Conservation (phyloP, 2,888 invertebrate genomes). For the Drosophila lacicola region DNA sequence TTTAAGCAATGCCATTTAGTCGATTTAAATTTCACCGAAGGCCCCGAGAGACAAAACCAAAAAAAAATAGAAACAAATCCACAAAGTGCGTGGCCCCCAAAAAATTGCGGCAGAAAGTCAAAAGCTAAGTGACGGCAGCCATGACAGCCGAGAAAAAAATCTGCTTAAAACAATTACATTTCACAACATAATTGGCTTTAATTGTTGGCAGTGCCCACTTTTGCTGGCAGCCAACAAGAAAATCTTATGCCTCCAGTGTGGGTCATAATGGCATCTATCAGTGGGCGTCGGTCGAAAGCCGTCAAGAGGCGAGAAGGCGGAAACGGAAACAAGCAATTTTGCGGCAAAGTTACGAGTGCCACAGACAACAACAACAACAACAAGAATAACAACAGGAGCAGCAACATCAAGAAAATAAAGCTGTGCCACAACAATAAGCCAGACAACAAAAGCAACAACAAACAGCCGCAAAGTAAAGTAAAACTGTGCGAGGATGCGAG, state of each 20-base stretch:
- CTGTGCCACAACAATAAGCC: slow-evolving; percentile 61
- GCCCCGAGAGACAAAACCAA: neutral
- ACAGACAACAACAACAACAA: slow-evolving; percentile 57
- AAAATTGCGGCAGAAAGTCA: slow-evolving; percentile 13
- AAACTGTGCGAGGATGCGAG: slow-evolving; percentile 38
- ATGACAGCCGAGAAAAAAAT: slow-evolving; percentile 55
- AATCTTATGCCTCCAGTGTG: slow-evolving; percentile 69
- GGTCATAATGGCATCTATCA: slow-evolving; percentile 83
- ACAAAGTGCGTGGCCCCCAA: slow-evolving; percentile 12
- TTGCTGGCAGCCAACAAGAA: slow-evolving; percentile 47
- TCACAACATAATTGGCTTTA: slow-evolving; percentile 83
- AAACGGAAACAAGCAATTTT: slow-evolving; percentile 84
- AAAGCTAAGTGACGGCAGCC: slow-evolving; percentile 28
- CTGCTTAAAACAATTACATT: slow-evolving; percentile 82
- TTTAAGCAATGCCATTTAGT: slow-evolving; percentile 52
- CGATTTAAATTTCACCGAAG: slow-evolving; percentile 51
- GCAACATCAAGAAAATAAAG: slow-evolving; percentile 50
- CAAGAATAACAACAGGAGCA: slow-evolving; percentile 10
- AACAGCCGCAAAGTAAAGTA: slow-evolving; percentile 31
- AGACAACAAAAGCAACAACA: slow-evolving; percentile 32
- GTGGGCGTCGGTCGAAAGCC: slow-evolving; percentile 58
- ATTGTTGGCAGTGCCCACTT: slow-evolving; percentile 72
- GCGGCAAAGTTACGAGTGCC: slow-evolving; percentile 80
- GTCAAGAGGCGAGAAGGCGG: slow-evolving; percentile 67
- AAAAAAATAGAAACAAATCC: slow-evolving; percentile 2